These are phyloP conservation scores for Limenitis camilla DNA, from an alignment of 2,888 invertebrate genomes.

Conservation along the genomic window DNA sequence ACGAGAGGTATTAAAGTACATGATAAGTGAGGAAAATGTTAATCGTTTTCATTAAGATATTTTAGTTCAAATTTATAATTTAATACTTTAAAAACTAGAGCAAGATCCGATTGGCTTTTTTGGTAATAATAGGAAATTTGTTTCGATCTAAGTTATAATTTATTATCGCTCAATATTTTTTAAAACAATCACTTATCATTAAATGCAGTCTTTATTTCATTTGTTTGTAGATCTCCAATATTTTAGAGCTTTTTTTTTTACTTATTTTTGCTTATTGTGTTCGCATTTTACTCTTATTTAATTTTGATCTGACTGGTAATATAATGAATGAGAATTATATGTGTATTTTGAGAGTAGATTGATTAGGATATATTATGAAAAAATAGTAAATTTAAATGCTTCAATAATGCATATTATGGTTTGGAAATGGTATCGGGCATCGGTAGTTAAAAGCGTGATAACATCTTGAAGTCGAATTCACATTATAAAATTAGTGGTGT, in stretches of 20 bases:
- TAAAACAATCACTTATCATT: constrained; percentile 6
- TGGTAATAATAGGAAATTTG: no score
- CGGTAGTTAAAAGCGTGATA: neutral
- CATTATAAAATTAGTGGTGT: neutral
- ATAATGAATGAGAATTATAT: constrained; percentile 1
- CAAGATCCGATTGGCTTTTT: no score
- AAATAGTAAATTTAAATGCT: neutral
- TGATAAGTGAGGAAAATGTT: constrained; percentile 38
- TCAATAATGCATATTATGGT: neutral
- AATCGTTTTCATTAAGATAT: constrained; percentile 26
- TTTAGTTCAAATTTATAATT: neutral
- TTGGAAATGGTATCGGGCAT: neutral
- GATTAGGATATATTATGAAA: neutral
- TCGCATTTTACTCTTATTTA: constrained; percentile 36
- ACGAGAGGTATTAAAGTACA: constrained; percentile 39
- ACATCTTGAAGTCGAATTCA: neutral
- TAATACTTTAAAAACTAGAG: neutral
- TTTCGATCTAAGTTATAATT: constrained; percentile 22
- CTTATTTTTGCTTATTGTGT: constrained; percentile 35
- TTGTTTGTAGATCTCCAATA: constrained; percentile 59
- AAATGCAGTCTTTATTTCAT: constrained; percentile 40
- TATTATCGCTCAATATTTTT: constrained; percentile 45
- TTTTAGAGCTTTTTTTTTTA: constrained; percentile 25
- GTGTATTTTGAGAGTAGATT: constrained; percentile 5
- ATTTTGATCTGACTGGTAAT: constrained; percentile 24